Base-by-base conservation (phyloP, 1,140 invertebrate genomes). In the Temnothorax longispinosus region DNA sequence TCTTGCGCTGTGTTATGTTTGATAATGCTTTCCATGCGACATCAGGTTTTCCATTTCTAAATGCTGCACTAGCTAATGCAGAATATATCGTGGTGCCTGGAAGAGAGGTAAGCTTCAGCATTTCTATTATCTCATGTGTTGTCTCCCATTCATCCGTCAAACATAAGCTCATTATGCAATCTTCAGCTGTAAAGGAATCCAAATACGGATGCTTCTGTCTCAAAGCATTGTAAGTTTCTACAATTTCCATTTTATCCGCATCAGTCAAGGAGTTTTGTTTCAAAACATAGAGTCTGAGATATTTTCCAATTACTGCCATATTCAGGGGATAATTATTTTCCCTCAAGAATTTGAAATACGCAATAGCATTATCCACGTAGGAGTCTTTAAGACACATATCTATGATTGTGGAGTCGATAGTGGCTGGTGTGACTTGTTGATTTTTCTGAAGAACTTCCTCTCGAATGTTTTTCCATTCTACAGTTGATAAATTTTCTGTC, bases 81-180 rank as follows among this genome's bases (percentile, higher is more conserved):
- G 93, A 96, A 87, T 96, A 96, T 3, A 93, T 88, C 77, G 78
- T 35, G n/a, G 0, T 5, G 21, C 11, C 1, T 1, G 95, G 94
- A 11, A 13, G 91, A 47, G 88, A 72, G 35, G 93, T 95, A 62
- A 96, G 54, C 91, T 96, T 95, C 81, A 97, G 95, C 89, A 96
- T 96, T 71, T 97, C 94, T 11, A 97, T 94, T 44, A 98, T 88
- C 88, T 96, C 94, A 1, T 96, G 60, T 77, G 96, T 95, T 82
- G 97, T 95, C 88, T 96, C 95, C 97, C 97, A 97, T 76, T 96
- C 91, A 78, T 93, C 91, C 15, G 97, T 97, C 52, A 96, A 90
- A 88, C 96, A 96, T 3, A 98, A 91, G 1, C 96, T 97, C 74
- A 92, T 89, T 62, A 98, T 95, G 18, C 97, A 93, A 92, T 94